Percentiles rank a stretch among this genome's conserved stretches.
Conservation (phyloP, 2,888 invertebrate genomes). For the Stenolophus ochropezus region DNA sequence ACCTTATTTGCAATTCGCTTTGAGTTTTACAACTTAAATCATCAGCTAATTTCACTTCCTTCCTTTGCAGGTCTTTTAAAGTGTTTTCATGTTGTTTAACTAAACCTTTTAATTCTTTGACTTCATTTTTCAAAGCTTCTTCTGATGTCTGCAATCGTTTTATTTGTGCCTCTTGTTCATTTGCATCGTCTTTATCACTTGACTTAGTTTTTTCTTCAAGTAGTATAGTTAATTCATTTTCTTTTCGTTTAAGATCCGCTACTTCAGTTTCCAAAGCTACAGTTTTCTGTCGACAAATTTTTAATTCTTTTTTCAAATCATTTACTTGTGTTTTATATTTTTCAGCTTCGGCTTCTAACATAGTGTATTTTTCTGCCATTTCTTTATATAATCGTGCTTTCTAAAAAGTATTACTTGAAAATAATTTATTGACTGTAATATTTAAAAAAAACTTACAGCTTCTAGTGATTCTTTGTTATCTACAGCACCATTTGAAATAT, state of each 20-base stretch:
- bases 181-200: background rate
- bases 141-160: slow-evolving; percentile 17
- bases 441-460: slow-evolving; percentile 38
- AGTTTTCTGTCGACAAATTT: slow-evolving; percentile 38
- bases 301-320: slow-evolving; percentile 53
- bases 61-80: slow-evolving; percentile 39
- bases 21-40: slow-evolving; percentile 40
- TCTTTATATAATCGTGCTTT: slow-evolving; percentile 14
- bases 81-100: slow-evolving; percentile 39
- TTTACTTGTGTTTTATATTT: slow-evolving; percentile 45
- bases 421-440: background rate
- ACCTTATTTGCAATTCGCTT: slow-evolving; percentile 55
- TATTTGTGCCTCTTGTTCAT: slow-evolving; percentile 16
- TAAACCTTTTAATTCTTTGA: slow-evolving; percentile 21
- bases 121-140: slow-evolving; percentile 44
- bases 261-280: slow-evolving; percentile 34
- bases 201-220: slow-evolving; percentile 18
- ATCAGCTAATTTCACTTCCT: slow-evolving; percentile 46
- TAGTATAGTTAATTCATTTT: slow-evolving; percentile 36
- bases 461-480: slow-evolving; percentile 45
- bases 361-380: slow-evolving; percentile 38
- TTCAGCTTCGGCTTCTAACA: slow-evolving; percentile 49
- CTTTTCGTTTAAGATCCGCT: slow-evolving; percentile 36
- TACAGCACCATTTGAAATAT: slow-evolving; percentile 39
- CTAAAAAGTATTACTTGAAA: slow-evolving; percentile 27